Evolutionary conservation across 2,888 invertebrate genomes (phyloP).

Genomic region (Amiota mariae): DNA sequence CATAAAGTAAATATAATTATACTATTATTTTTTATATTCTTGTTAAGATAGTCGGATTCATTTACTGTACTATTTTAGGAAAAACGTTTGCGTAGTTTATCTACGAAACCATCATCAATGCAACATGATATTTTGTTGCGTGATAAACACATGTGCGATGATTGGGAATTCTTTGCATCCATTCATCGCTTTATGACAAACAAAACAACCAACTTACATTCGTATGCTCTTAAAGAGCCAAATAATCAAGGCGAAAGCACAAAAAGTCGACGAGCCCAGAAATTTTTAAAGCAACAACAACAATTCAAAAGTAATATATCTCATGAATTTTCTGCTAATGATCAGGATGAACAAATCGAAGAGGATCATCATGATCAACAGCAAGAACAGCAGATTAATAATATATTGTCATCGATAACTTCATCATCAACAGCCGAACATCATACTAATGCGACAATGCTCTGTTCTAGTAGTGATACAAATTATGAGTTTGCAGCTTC

Average conservation of each 20-base stretch:
- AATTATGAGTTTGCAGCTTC: slow-evolving; percentile 47
- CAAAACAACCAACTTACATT: slow-evolving; percentile 69
- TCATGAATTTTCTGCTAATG: slow-evolving; percentile 33
- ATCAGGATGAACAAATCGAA: slow-evolving; percentile 29
- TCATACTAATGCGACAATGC: slow-evolving; percentile 6
- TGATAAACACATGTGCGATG: slow-evolving; percentile 53
- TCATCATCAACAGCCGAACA: slow-evolving; percentile 17
- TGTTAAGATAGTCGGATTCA: too few relatives aligned
- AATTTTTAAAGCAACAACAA: background rate
- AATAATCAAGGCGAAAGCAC: slow-evolving; percentile 37
- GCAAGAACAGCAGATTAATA: background rate
- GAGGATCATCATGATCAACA: background rate
- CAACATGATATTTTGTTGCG: slow-evolving; percentile 45
- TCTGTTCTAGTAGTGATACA: slow-evolving; percentile 49
- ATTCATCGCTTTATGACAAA: slow-evolving; percentile 70
- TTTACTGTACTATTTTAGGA: slow-evolving; percentile 44
- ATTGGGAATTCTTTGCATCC: slow-evolving; percentile 71
- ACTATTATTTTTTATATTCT: background rate
- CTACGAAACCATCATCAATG: slow-evolving; percentile 32
- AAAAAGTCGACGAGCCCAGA: slow-evolving; percentile 26
- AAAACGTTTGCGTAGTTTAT: slow-evolving; percentile 47
- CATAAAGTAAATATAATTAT: slow-evolving; percentile 60
- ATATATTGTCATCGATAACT: slow-evolving; percentile 23
- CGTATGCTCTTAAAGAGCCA: slow-evolving; percentile 65
- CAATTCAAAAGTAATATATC: slow-evolving; percentile 14